Percentiles rank a stretch among this genome's conserved stretches.
phyloP scores from a whole-genome alignment of 2,113 vertebrate species.

The Penelope pileata region DNA sequence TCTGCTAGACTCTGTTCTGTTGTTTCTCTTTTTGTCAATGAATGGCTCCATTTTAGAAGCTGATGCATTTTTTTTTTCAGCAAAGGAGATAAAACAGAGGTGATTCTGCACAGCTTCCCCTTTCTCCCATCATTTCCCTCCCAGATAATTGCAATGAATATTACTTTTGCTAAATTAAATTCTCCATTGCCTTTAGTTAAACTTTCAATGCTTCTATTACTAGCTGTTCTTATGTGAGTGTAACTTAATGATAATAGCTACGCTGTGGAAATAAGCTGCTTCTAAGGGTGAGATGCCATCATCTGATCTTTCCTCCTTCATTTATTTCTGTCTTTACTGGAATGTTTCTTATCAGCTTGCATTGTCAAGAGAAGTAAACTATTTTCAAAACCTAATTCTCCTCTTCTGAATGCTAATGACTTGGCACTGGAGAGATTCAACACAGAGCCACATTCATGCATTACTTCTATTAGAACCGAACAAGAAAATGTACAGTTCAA shows the following conservation, averaged over 20 bases:
- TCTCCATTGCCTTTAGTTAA: conserved; percentile 36
- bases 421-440: background rate
- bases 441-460: background rate
- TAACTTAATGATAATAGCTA: conserved; percentile 36
- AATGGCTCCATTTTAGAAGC: background rate
- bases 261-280: background rate
- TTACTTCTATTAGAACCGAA: conserved; percentile 5
- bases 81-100: background rate
- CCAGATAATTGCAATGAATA: background rate
- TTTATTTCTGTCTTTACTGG: conserved; percentile 13
- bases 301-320: background rate
- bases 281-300: conserved; percentile 12
- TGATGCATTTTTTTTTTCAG: background rate
- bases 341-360: conserved; percentile 46
- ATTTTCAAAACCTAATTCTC: background rate
- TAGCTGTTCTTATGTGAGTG: conserved; percentile 16
- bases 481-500: background rate
- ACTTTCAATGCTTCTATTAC: conserved; percentile 29
- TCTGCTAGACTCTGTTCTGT: background rate
- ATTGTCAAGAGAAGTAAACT: conserved; percentile 53
- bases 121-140: background rate
- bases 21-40: background rate
- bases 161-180: conserved; percentile 2
- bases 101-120: background rate
- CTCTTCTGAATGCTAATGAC: conserved; percentile 18